These are phyloP conservation scores for Channa striata DNA, from an alignment of 2,797 vertebrate genomes.

Conservation along the genomic window DNA sequence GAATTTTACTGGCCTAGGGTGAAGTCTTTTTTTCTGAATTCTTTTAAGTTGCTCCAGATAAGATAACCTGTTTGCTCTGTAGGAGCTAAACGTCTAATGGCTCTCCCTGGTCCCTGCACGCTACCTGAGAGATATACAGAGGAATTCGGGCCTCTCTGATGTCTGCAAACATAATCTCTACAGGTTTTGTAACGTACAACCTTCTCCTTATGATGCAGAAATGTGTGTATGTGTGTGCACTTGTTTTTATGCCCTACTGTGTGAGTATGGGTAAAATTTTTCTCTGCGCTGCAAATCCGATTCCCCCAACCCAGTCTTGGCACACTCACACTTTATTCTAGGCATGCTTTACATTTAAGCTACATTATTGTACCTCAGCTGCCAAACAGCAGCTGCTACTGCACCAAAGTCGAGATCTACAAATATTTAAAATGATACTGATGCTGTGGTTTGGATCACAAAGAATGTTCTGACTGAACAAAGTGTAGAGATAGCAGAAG, in stretches of 20 bases:
- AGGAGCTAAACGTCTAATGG: constrained; percentile 57
- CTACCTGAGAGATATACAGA: constrained; percentile 49
- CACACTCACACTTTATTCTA: neutral
- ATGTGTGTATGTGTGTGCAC: constrained; percentile 13
- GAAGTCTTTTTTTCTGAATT: constrained; percentile 25
- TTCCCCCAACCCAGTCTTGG: neutral
- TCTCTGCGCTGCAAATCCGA: constrained; percentile 2
- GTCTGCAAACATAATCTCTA: constrained; percentile 48
- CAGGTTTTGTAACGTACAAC: constrained; percentile 15
- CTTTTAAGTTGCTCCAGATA: constrained; percentile 61
- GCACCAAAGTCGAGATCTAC: neutral
- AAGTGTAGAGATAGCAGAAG: neutral
- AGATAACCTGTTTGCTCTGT: constrained; percentile 53
- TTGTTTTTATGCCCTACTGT: neutral
- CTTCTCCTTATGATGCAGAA: neutral
- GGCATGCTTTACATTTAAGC: no score
- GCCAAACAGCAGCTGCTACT: neutral
- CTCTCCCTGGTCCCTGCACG: constrained; percentile 50
- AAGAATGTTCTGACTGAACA: neutral
- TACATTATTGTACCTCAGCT: no score
- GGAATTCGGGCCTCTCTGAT: constrained; percentile 53
- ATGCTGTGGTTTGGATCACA: neutral
- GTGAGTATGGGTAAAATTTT: constrained; percentile 20
- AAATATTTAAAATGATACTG: neutral
- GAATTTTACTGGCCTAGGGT: constrained; percentile 61